Conservation (phyloP, 2,797 vertebrate genomes). For the Catharus ustulatus region DNA sequence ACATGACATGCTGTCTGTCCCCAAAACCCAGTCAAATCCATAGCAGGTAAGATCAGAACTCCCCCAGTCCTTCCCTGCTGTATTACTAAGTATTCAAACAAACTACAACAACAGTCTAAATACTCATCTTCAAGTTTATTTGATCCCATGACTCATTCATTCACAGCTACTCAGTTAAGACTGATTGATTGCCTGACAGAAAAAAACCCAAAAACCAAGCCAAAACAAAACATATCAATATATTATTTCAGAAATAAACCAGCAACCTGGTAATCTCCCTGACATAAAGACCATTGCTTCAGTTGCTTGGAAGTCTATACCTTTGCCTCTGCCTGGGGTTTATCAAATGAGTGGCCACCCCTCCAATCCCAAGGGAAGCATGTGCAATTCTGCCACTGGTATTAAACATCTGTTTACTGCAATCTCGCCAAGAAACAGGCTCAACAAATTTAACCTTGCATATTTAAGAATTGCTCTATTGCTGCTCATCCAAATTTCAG, state of each 20-base stretch:
- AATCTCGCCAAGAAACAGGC: not conserved
- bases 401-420: not conserved
- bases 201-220: not conserved
- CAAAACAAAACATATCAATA: not conserved
- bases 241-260: not conserved
- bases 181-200: not conserved
- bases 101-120: not conserved
- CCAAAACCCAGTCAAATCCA: not conserved
- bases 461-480: not conserved
- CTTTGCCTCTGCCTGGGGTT: not conserved
- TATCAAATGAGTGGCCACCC: not conserved
- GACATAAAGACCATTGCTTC: not conserved
- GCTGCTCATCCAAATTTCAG: not conserved
- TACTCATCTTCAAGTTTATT: not conserved
- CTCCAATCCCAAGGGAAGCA: not conserved
- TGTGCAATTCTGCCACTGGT: not conserved
- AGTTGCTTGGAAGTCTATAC: not conserved
- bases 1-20: not conserved
- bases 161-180: not conserved
- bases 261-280: not conserved
- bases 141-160: not conserved
- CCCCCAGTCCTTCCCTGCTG: not conserved
- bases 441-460: not conserved
- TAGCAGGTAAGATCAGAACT: not conserved
- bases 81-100: not conserved